Percentiles rank a stretch among this genome's conserved stretches.
Conservation (phyloP, 2,113 vertebrate genomes). For the Orycteropus afer region DNA sequence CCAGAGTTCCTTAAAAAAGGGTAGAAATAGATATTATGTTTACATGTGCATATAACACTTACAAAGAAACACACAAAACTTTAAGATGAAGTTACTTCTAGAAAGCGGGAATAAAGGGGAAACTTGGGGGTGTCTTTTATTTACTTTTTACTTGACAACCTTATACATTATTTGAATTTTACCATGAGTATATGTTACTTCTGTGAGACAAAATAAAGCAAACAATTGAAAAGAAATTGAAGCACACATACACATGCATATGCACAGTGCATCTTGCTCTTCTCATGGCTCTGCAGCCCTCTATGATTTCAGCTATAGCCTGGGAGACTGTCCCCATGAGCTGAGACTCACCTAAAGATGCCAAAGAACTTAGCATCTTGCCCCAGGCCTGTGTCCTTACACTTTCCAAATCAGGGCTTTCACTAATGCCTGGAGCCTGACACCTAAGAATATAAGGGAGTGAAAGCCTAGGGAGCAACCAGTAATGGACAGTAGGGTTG, state of each 20-base stretch:
- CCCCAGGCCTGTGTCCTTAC: neutral
- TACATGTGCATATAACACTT: neutral
- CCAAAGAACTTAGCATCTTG: neutral
- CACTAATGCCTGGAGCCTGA: neutral
- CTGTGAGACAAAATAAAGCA: neutral
- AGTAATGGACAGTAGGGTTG: neutral
- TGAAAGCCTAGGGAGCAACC: neutral
- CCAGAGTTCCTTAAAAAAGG: too few species aligned
- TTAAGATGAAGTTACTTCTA: neutral
- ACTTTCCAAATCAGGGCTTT: neutral
- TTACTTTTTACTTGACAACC: neutral
- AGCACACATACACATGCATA: accelerated
- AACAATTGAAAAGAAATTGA: neutral
- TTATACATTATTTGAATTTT: slow-evolving; percentile 12
- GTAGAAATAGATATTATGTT: too few species aligned
- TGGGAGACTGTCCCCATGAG: neutral
- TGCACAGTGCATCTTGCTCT: too few species aligned
- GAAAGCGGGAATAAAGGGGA: neutral
- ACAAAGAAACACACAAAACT: neutral
- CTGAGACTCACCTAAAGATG: neutral
- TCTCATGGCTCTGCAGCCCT: too few species aligned
- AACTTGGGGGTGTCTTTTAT: neutral
- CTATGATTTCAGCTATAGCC: neutral
- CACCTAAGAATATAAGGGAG: neutral
- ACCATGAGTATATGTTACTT: neutral